phyloP scores from a whole-genome alignment of 2,113 vertebrate genomes.

The Danio rerio region DNA sequence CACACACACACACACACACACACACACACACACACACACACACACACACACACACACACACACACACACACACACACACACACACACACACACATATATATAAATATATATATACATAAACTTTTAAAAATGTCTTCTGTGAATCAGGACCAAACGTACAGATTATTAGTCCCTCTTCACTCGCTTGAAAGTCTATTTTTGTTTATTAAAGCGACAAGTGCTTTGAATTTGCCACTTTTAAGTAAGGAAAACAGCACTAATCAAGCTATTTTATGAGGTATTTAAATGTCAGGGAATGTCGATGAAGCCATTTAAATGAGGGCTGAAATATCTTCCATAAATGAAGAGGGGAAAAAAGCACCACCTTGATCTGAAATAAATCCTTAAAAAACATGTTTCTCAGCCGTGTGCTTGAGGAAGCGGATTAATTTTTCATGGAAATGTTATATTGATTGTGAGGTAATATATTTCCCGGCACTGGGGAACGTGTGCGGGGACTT shows the following conservation, averaged over 20 bases:
- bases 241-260: neutral
- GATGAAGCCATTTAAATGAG: neutral
- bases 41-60: too few relatives aligned
- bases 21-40: too few relatives aligned
- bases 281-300: neutral
- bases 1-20: too few relatives aligned
- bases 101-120: neutral
- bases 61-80: too few relatives aligned
- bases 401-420: neutral
- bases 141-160: neutral
- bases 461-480: neutral
- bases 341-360: neutral
- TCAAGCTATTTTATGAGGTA: neutral
- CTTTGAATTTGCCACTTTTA: too few relatives aligned
- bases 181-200: neutral
- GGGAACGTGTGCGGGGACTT: neutral
- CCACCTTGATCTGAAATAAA: neutral
- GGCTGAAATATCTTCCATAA: neutral
- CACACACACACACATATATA: too few relatives aligned
- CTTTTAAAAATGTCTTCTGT: neutral
- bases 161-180: neutral
- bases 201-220: too few relatives aligned
- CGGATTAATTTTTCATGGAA: neutral
- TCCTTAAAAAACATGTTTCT: conserved; percentile 2
- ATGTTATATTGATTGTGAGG: neutral